Evolutionary conservation across 2,888 invertebrate genomes (phyloP).

Genomic region (Oxystoma pomonae): DNA sequence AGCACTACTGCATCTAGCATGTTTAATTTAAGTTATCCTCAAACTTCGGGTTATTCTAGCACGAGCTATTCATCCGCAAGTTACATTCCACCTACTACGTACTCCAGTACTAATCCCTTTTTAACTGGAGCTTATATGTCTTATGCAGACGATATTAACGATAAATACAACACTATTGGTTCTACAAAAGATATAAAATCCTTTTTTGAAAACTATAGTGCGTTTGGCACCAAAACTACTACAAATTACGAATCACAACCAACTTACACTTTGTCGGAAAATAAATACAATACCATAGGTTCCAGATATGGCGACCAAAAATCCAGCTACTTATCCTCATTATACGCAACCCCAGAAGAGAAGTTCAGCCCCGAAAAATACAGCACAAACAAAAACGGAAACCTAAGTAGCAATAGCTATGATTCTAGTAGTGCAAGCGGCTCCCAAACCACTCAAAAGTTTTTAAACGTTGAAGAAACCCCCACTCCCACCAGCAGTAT

Average conservation of each 20-base stretch:
- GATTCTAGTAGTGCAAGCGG: neutral
- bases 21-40: conserved; percentile 34
- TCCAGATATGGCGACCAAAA: conserved; percentile 38
- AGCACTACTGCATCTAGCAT: conserved; percentile 38
- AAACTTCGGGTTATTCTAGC: conserved; percentile 28
- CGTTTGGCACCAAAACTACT: conserved; percentile 34
- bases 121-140: conserved; percentile 49
- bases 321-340: conserved; percentile 37
- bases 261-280: conserved; percentile 31
- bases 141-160: conserved; percentile 40
- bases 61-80: conserved; percentile 22
- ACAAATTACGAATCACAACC: conserved; percentile 32
- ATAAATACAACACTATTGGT: conserved; percentile 45
- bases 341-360: conserved; percentile 34
- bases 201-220: conserved; percentile 40
- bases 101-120: conserved; percentile 59
- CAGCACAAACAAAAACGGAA: conserved; percentile 15
- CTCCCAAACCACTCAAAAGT: conserved; percentile 16
- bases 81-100: conserved; percentile 39
- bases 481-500: conserved; percentile 57
- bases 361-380: conserved; percentile 38
- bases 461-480: conserved; percentile 48
- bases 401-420: neutral
- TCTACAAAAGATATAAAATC: conserved; percentile 39
- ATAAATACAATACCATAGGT: conserved; percentile 40